These are phyloP conservation scores for Coregonus ussuriensis DNA, from an alignment of 2,797 vertebrate genomes.

Conservation along the genomic window DNA sequence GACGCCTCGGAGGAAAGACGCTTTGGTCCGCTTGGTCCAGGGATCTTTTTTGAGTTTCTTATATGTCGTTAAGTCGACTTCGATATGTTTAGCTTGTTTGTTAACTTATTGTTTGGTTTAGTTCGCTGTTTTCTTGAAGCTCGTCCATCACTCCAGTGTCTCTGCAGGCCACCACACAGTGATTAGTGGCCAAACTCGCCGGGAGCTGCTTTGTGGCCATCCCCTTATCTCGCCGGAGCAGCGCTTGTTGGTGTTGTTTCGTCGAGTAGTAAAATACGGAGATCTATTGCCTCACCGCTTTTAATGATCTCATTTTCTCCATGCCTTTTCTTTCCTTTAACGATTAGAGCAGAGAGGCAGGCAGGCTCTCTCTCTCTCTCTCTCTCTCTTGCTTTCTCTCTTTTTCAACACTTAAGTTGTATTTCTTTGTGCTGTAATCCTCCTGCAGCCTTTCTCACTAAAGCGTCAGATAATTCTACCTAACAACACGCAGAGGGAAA, in stretches of 20 bases:
- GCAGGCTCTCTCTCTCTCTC: constrained; percentile 43
- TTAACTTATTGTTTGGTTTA: constrained; percentile 15
- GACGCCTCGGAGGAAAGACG: constrained; percentile 39
- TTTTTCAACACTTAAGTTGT: constrained; percentile 48
- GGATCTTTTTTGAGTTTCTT: constrained; percentile 37
- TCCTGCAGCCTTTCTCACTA: constrained; percentile 43
- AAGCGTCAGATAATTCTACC: constrained; percentile 60
- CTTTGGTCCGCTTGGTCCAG: neutral
- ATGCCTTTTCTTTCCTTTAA: constrained; percentile 44
- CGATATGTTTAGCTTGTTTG: constrained; percentile 14
- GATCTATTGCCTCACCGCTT: constrained; percentile 68
- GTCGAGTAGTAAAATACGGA: constrained; percentile 59
- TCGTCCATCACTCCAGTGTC: constrained; percentile 32
- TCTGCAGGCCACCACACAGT: constrained; percentile 51
- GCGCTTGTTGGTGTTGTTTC: constrained; percentile 71
- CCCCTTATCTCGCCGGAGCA: constrained; percentile 71
- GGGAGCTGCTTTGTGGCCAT: constrained; percentile 60
- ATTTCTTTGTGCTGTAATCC: constrained; percentile 60
- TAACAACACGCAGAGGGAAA: constrained; percentile 36
- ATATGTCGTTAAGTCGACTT: constrained; percentile 27
- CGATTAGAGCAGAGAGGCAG: constrained; percentile 62
- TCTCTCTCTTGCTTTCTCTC: constrained; percentile 2
- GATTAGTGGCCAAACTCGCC: constrained; percentile 63
- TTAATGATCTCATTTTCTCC: constrained; percentile 73
- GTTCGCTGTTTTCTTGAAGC: constrained; percentile 8